phyloP scores from a whole-genome alignment of 2,113 vertebrate genomes.

The Tringa solitaria region DNA sequence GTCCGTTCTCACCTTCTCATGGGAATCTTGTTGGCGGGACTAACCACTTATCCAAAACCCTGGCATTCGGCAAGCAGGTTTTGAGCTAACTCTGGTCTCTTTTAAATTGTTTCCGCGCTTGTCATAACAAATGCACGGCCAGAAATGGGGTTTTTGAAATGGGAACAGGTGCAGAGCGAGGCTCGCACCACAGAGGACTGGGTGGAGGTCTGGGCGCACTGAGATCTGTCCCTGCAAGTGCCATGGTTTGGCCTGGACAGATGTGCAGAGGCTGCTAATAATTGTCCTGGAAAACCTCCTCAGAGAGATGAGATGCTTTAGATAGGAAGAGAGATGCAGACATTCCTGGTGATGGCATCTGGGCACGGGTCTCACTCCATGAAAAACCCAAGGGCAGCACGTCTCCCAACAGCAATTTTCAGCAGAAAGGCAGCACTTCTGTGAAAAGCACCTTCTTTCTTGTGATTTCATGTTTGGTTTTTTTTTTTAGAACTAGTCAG shows the following conservation, averaged over 20 bases:
- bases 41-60: constrained; percentile 30
- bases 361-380: background rate
- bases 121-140: constrained; percentile 22
- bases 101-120: constrained; percentile 34
- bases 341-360: background rate
- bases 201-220: background rate
- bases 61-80: constrained; percentile 10
- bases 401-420: background rate
- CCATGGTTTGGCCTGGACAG: background rate
- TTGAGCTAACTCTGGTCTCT: constrained; percentile 5
- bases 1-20: constrained; percentile 42
- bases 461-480: background rate
- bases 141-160: constrained; percentile 6
- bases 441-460: background rate
- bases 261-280: background rate
- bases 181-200: background rate
- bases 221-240: background rate
- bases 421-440: background rate
- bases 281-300: background rate
- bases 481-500: background rate
- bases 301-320: background rate
- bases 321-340: background rate
- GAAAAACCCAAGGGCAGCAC: background rate
- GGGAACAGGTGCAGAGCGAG: background rate
- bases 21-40: constrained; percentile 56